These are phyloP conservation scores for Parelbella ahira DNA, from an alignment of 2,888 invertebrate genomes.

Conservation along the genomic window DNA sequence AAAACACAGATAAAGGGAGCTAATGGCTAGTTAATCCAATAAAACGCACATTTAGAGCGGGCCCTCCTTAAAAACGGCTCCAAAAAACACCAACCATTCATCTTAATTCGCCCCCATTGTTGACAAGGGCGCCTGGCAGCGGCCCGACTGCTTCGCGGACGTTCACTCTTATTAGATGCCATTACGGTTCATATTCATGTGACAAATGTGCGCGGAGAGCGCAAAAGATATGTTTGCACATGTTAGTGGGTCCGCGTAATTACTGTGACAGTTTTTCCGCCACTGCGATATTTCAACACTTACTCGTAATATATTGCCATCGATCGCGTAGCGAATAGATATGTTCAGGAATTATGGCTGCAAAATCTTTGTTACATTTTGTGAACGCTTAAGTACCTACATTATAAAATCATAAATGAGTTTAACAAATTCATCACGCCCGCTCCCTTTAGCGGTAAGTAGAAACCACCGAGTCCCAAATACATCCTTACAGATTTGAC, in stretches of 20 bases:
- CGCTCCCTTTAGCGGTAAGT: too few species aligned
- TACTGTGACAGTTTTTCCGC: slow-evolving; percentile 18
- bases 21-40: slow-evolving; percentile 48
- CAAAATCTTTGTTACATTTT: too few species aligned
- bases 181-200: slow-evolving; percentile 5
- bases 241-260: slow-evolving; percentile 8
- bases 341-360: too few species aligned
- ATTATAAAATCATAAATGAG: too few species aligned
- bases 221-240: background rate
- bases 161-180: slow-evolving; percentile 1
- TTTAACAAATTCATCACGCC: too few species aligned
- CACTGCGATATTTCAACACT: slow-evolving; percentile 8
- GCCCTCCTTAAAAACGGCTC: slow-evolving; percentile 17
- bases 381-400: too few species aligned
- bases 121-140: slow-evolving; percentile 8
- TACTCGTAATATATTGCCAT: background rate
- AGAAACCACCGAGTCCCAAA: too few species aligned
- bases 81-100: slow-evolving; percentile 27
- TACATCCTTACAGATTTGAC: too few species aligned
- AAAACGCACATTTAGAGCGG: slow-evolving; percentile 30
- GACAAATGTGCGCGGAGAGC: too few species aligned
- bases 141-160: too few species aligned
- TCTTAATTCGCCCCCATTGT: slow-evolving; percentile 28
- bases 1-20: slow-evolving; percentile 32
- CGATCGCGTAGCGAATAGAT: too few species aligned